Evolutionary conservation across 2,888 invertebrate genomes (phyloP), one percentile per base, ranked within the genome.

Genomic region (Agrochola litura): DNA sequence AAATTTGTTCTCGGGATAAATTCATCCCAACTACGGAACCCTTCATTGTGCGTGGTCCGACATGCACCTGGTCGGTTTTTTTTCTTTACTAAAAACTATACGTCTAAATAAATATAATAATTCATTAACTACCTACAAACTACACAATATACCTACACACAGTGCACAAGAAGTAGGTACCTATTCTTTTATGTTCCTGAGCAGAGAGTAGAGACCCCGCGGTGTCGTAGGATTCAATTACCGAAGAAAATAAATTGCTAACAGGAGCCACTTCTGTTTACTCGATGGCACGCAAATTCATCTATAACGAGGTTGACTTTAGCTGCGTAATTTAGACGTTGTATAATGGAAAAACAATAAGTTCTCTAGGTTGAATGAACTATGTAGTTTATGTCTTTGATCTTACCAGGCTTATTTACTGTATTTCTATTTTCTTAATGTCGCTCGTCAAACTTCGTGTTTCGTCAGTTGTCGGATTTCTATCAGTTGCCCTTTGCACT

Each of bases 161-260:
- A 46, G 6, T 54, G n/a, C 43, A 77, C 10, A 25, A 54, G 19
- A 37, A 49, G 30, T 30, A 25, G 10, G 25, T 25, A 66, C 19
- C 19, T 54, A 25, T 67, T 68, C 19, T n/a, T 70, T 79, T 77
- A 78, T 76, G 79, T 64, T 79, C 52, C 81, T 19, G 68, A 68
- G 71, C 64, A 63, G 78, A 84, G 52, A 73, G 73, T 54, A 69
- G 82, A 84, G 76, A 77, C 84, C 82, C 86, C 81, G 86, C 82
- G 88, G 89, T 87, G 88, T 89, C 90, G 89, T 87, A 84, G 88
- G 89, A 93, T 93, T 91, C 93, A 94, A 94, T 93, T 93, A 93
- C 93, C 75, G 91, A 82, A 85, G 89, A 91, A 93, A 94, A 94
- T 93, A 93, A 94, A 94, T 93, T 92, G 92, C 92, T 89, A 93